Conservation (phyloP, 2,888 invertebrate genomes). For the Platycheirus albimanus region DNA sequence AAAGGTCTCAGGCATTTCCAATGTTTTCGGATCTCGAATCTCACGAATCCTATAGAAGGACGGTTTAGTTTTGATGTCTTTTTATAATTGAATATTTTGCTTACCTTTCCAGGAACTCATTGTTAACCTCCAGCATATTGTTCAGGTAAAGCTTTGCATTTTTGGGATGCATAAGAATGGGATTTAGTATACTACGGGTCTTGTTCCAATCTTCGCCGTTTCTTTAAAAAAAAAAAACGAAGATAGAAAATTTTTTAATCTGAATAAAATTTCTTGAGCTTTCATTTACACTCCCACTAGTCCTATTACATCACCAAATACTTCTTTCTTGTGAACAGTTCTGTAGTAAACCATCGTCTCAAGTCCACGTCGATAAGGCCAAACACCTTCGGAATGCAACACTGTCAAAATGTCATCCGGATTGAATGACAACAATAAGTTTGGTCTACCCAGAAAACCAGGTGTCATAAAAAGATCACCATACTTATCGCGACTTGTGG, state of each 20-base stretch:
- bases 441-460: conserved; percentile 78
- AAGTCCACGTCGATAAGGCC: conserved; percentile 82
- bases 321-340: conserved; percentile 75
- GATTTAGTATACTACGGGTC: conserved; percentile 86
- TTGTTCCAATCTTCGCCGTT: conserved; percentile 87
- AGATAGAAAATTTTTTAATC: not conserved
- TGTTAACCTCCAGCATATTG: conserved; percentile 82
- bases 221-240: conserved; percentile 76
- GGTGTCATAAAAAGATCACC: conserved; percentile 82
- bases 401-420: conserved; percentile 84
- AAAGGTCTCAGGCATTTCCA: conserved; percentile 82
- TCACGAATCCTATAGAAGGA: conserved; percentile 75
- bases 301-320: conserved; percentile 73
- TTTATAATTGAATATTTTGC: too few relatives aligned
- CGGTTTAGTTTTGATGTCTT: too few relatives aligned
- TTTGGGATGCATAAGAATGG: conserved; percentile 85
- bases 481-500: conserved; percentile 75
- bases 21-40: conserved; percentile 75
- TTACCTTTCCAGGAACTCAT: conserved; percentile 78
- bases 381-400: conserved; percentile 83
- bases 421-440: conserved; percentile 82
- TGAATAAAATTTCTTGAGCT: not conserved
- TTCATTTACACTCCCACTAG: conserved; percentile 74
- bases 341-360: conserved; percentile 82
- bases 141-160: conserved; percentile 83